Percentiles rank a stretch among this genome's conserved stretches.
phyloP scores from a whole-genome alignment of 2,888 invertebrate genomes.

The Troides helena region DNA sequence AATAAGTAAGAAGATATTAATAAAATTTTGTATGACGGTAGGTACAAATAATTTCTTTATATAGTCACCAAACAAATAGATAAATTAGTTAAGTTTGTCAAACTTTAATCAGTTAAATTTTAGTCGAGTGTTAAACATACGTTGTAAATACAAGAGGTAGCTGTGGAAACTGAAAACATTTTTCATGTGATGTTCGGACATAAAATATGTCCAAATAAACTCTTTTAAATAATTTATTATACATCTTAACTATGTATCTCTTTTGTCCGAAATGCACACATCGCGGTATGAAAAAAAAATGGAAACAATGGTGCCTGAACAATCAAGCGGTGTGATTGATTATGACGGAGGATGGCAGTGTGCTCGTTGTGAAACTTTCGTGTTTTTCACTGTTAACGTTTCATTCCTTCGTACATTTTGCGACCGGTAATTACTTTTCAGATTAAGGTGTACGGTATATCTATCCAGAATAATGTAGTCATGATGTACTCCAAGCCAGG shows the following conservation, averaged over 20 bases:
- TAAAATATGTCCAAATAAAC: slow-evolving; percentile 2
- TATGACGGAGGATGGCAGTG: slow-evolving; percentile 21
- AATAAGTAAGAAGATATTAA: too few species aligned
- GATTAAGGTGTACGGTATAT: slow-evolving; percentile 6
- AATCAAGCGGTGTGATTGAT: slow-evolving; percentile 29
- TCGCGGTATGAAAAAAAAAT: slow-evolving; percentile 16
- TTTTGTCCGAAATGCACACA: slow-evolving; percentile 26
- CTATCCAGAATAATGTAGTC: too few species aligned
- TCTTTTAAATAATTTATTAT: slow-evolving; percentile 18
- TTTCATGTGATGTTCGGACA: too few species aligned
- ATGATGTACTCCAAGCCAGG: too few species aligned
- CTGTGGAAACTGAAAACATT: too few species aligned
- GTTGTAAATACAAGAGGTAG: too few species aligned
- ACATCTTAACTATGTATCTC: slow-evolving; percentile 15
- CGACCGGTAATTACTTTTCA: slow-evolving; percentile 20
- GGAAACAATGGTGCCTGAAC: slow-evolving; percentile 27
- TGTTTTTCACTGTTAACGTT: slow-evolving; percentile 20
- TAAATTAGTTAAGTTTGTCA: too few species aligned
- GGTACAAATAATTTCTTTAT: too few species aligned
- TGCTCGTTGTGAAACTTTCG: slow-evolving; percentile 9
- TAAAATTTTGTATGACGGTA: too few species aligned
- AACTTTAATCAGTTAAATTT: too few species aligned
- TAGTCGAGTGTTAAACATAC: too few species aligned
- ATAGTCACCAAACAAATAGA: too few species aligned
- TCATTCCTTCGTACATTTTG: slow-evolving; percentile 10